These are phyloP conservation scores for Mirounga angustirostris DNA, from an alignment of 2,113 vertebrate species.

Conservation along the genomic window DNA sequence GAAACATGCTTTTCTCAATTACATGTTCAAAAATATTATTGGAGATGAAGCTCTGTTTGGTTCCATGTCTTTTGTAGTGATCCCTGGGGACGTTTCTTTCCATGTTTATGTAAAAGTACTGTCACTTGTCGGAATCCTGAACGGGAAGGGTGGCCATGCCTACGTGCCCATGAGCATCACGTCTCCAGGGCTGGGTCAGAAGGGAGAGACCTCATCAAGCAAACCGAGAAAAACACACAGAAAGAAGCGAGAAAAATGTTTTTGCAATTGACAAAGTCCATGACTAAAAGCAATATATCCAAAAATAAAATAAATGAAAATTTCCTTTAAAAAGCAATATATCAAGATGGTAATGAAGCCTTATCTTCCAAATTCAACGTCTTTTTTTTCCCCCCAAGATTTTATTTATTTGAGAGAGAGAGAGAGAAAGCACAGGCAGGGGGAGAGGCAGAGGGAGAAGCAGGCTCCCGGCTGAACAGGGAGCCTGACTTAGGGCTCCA, in stretches of 20 bases:
- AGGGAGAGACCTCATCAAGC: neutral
- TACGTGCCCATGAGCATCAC: fast-evolving
- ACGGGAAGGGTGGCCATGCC: fast-evolving
- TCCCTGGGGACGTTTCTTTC: neutral
- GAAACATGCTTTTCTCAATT: neutral
- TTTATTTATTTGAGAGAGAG: too few species aligned
- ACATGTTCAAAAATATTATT: neutral
- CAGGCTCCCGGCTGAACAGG: too few species aligned
- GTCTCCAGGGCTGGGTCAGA: neutral
- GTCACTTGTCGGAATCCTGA: neutral
- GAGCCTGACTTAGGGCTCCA: too few species aligned
- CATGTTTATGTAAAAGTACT: neutral
- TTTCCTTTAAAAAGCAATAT: too few species aligned
- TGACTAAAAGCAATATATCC: fast-evolving
- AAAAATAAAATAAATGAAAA: neutral
- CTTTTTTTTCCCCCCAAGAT: too few species aligned
- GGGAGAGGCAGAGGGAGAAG: too few species aligned
- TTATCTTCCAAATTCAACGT: neutral
- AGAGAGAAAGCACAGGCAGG: too few species aligned
- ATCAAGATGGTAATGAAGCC: neutral
- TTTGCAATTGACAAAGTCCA: neutral
- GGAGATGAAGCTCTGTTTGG: neutral
- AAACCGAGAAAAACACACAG: neutral
- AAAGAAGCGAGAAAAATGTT: neutral
- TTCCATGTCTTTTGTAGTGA: neutral